Conservation (phyloP, 92 coral and sea anemone genomes). For the Epizoanthus fatuus region DNA sequence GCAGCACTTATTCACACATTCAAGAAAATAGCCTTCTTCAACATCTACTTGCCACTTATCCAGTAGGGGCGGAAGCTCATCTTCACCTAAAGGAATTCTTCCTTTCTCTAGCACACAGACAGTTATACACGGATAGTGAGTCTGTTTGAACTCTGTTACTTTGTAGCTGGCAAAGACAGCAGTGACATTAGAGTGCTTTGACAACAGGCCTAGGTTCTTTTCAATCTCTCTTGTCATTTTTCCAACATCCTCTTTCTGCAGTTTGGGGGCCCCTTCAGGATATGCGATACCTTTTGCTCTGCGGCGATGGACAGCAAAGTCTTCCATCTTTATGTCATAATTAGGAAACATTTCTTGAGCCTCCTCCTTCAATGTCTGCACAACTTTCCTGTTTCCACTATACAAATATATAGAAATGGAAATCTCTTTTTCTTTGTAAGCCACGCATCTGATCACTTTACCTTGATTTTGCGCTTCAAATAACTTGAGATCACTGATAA, state of each 20-base stretch:
- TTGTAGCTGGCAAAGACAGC: constrained; percentile 40
- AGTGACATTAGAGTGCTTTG: constrained; percentile 6
- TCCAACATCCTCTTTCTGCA: neutral
- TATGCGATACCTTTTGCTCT: neutral
- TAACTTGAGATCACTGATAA: no score
- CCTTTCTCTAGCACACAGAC: constrained; percentile 67
- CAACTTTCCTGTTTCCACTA: neutral
- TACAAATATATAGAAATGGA: neutral
- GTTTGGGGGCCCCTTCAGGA: neutral
- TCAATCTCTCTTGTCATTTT: neutral
- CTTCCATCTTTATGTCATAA: neutral
- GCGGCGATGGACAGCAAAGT: neutral
- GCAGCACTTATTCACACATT: neutral
- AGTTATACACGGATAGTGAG: constrained; percentile 30
- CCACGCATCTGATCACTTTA: neutral
- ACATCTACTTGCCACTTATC: neutral
- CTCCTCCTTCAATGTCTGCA: neutral
- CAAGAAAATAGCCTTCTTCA: neutral
- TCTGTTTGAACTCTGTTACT: constrained; percentile 21
- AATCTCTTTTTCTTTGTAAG: neutral
- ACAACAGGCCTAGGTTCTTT: neutral
- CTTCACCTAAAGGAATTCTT: constrained; percentile 51
- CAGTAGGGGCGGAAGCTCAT: neutral
- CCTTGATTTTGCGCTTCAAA: no score
- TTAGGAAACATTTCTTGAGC: neutral